Conservation (phyloP, 2,888 invertebrate species). For the Mesoligia furuncula region DNA sequence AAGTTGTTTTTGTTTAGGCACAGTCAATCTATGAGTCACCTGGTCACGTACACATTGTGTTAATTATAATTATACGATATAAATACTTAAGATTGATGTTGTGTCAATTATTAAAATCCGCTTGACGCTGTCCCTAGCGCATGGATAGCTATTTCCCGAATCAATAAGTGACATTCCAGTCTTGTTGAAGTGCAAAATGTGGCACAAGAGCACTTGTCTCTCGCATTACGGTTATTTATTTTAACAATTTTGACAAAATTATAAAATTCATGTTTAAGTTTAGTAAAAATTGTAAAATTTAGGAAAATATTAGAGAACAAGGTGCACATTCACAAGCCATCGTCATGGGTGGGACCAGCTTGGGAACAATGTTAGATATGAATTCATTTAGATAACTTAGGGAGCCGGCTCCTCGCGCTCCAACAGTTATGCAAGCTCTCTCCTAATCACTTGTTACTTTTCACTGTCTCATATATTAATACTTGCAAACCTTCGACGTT, state of each 20-base stretch:
- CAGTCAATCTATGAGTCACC: constrained; percentile 76
- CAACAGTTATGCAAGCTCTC: constrained; percentile 83
- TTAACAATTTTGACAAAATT: constrained; percentile 57
- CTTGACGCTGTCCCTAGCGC: constrained; percentile 74
- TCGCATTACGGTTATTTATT: constrained; percentile 57
- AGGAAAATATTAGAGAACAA: constrained; percentile 69
- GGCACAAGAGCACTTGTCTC: constrained; percentile 76
- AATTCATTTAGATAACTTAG: constrained; percentile 86
- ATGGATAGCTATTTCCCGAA: constrained; percentile 84
- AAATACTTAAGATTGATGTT: constrained; percentile 73
- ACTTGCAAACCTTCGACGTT: constrained; percentile 49
- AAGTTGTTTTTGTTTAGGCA: constrained; percentile 81
- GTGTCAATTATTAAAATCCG: constrained; percentile 77
- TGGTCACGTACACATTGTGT: constrained; percentile 77
- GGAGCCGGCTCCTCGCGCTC: constrained; percentile 80
- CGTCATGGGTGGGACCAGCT: constrained; percentile 91
- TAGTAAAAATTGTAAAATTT: constrained; percentile 55
- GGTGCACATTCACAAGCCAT: constrained; percentile 86
- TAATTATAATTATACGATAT: constrained; percentile 69
- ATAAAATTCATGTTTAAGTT: constrained; percentile 51
- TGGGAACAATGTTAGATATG: constrained; percentile 90
- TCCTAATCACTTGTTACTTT: constrained; percentile 70
- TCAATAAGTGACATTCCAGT: constrained; percentile 89
- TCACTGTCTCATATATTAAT: constrained; percentile 57
- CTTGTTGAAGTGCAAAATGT: constrained; percentile 87